Percentiles rank a stretch among this genome's conserved stretches.
Evolutionary conservation across 2,113 vertebrate species (phyloP).

Genomic region (Rutilus rutilus): DNA sequence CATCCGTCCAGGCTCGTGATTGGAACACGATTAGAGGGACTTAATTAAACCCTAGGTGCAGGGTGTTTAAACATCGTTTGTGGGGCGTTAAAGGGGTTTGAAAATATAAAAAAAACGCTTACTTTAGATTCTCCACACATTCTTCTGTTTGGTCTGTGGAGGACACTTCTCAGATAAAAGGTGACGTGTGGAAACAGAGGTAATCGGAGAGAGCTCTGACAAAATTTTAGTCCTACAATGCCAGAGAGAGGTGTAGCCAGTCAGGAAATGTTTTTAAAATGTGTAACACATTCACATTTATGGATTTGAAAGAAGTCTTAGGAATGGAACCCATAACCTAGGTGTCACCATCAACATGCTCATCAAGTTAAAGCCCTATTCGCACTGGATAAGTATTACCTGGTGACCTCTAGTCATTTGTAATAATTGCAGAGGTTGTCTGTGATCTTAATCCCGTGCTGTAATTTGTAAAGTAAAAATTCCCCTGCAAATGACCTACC

Average conservation of each 20-base stretch:
- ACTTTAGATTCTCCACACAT: slow-evolving; percentile 60
- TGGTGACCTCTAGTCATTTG: too few species aligned
- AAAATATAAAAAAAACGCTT: slow-evolving; percentile 71
- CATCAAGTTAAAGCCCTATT: background rate
- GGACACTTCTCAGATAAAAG: slow-evolving; percentile 15
- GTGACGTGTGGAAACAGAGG: slow-evolving; percentile 35
- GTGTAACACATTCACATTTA: background rate
- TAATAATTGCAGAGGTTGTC: too few species aligned
- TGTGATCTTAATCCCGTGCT: too few species aligned
- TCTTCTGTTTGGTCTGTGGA: slow-evolving; percentile 1
- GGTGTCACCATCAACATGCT: background rate
- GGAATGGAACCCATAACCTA: background rate
- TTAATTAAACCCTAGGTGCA: slow-evolving; percentile 81
- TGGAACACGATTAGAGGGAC: slow-evolving; percentile 82
- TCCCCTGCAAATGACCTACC: too few species aligned
- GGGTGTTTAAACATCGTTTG: slow-evolving; percentile 81
- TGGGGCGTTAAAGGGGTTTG: slow-evolving; percentile 69
- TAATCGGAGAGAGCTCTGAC: background rate
- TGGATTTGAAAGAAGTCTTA: background rate
- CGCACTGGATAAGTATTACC: too few species aligned
- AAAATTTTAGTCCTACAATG: background rate
- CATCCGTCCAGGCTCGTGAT: slow-evolving; percentile 79
- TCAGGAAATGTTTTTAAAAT: slow-evolving; percentile 10
- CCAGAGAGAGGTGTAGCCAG: background rate
- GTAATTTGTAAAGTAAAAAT: too few species aligned